Evolutionary conservation across 2,797 vertebrate species (phyloP).

Genomic region (Poecilia picta): DNA sequence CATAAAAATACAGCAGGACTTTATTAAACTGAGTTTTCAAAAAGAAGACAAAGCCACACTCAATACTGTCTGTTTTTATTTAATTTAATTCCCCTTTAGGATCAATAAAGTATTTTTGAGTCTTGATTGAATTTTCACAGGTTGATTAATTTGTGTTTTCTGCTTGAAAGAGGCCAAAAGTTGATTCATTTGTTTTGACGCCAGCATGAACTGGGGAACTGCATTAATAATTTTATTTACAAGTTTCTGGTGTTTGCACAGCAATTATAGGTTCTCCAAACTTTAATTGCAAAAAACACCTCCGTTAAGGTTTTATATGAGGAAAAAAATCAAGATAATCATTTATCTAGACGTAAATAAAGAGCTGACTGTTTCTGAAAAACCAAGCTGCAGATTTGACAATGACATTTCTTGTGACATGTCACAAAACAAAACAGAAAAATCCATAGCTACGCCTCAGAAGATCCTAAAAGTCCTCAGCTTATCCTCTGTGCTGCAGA

Average conservation of each 20-base stretch:
- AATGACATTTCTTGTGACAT: neutral
- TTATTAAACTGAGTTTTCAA: neutral
- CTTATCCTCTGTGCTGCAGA: constrained; percentile 14
- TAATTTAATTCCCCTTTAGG: neutral
- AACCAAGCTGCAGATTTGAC: neutral
- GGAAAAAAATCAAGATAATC: neutral
- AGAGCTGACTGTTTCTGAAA: neutral
- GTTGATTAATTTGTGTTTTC: neutral
- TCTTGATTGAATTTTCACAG: neutral
- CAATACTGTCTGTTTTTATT: neutral
- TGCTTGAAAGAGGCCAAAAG: neutral
- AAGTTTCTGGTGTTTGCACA: neutral
- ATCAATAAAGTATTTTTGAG: neutral
- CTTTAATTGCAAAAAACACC: neutral
- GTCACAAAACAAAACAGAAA: neutral
- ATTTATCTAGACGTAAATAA: neutral
- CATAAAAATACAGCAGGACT: neutral
- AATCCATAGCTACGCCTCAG: neutral
- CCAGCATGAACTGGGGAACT: neutral
- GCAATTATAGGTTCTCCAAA: neutral
- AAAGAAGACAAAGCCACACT: neutral
- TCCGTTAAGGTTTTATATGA: neutral
- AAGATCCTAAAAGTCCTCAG: neutral
- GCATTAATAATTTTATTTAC: neutral
- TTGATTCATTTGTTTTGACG: neutral